Base-by-base conservation (phyloP, 2,888 invertebrate species). In the Drosophila cyrtoloma region DNA sequence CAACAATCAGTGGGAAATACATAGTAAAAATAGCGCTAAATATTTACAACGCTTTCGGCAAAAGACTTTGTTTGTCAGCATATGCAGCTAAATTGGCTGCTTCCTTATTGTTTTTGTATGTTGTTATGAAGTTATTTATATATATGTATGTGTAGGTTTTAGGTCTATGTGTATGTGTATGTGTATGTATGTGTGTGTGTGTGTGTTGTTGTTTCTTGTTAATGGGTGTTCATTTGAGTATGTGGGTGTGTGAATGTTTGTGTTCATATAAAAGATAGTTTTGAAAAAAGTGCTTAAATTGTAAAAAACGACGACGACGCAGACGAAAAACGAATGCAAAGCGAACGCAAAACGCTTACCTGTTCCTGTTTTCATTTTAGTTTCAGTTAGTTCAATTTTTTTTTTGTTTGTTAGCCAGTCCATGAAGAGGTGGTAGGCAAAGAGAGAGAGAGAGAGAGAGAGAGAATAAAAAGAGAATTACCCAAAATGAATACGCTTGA, bases 251-350 rank as follows among this genome's bases (percentile, higher is more conserved):
- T 52, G 16, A 53, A 35, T 78, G 44, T 71, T 37, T 62, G 37
- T 64, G 57, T 70, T 78, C 72, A 53, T 85, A 55, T 67, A 84
- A 84, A 85, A 88, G 71, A 88, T 88, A 88, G 84, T 86, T 83
- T 89, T 75, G 68, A 79, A 82, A 88, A 84, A 86, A 89, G 85
- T 86, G 85, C 86, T 89, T 89, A 86, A 84, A 82, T 87, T 84
- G 82, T 87, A 82, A 78, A 64, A 86, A 80, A 82, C 85, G 79
- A 71, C 85, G 79, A 71, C 86, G 83, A 77, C 71, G 81, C 83
- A 75, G 58, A 81, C 80, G 80, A 81, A 68, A 82, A 75, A 82
- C 80, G 71, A 83, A 79, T 86, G 82, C 71, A 80, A 79, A 82
- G 75, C 63, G 57, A 83, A 81, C 71, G 66, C 55, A 71, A 75